Evolutionary conservation across 2,797 vertebrate genomes (phyloP), one percentile per base, ranked within the genome.

Genomic region (Diglossa cyanea): DNA sequence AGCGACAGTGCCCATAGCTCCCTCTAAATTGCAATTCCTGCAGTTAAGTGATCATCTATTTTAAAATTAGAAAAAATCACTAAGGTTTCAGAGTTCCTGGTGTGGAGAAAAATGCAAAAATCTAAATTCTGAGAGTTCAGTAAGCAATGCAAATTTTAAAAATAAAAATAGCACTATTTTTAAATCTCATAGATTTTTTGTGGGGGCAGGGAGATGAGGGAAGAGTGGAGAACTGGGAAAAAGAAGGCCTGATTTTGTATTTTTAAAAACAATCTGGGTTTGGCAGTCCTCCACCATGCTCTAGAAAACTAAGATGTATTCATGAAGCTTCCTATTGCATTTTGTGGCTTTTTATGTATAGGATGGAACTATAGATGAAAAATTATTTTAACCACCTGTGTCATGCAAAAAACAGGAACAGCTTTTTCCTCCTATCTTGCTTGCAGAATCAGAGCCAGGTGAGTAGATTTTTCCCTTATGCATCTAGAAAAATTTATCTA

Each of bases 151-250:
- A 54, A 61, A 71, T 89, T 87, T 61, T 19, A 23, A 65, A 44
- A 80, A 73, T 19, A 39, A 81, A 60, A 88, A 9, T 21, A 77
- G 1, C 3, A 53, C 12, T 76, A 30, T 25, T n/a, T 90, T 90
- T n/a, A 74, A 71, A 55, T 47, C 28, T 28, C 15, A 37, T 25
- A 5, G 20, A 1, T 13, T 42, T 33, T 50, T 11, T 25, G 28
- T 0, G 2, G 13, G 18, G 11, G 13, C 31, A n/a, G 4, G 7
- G 17, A 31, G 4, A 53, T 55, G 45, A 60, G 7, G 54, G 35
- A 79, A 73, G 35, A 82, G 7, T 23, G 13, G 7, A 73, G 51
- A 85, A 85, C 7, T 47, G 28, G 88, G n/a, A 30, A 58, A 6
- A 78, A 50, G n/a, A 50, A 75, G 45, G 39, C 79, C 26, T 51